phyloP scores from a whole-genome alignment of 2,888 invertebrate species.

The Strigamia crassipes region DNA sequence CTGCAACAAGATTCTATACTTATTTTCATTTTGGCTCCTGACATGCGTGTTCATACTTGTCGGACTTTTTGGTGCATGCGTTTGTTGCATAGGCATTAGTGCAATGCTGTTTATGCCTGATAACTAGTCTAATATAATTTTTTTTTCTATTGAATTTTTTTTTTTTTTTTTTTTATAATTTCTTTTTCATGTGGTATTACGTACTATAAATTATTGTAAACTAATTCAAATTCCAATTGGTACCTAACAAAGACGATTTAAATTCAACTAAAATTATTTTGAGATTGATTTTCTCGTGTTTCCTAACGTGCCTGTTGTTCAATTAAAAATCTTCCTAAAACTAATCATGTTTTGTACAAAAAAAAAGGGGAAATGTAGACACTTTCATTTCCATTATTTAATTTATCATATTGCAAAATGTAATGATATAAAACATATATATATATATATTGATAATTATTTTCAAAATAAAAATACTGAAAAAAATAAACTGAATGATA shows the following conservation, averaged over 20 bases:
- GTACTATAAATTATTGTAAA: neutral
- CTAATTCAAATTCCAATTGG: neutral
- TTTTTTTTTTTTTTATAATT: neutral
- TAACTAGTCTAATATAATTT: neutral
- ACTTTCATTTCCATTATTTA: slow-evolving; percentile 7
- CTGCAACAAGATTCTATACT: slow-evolving; percentile 70
- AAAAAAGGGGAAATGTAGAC: neutral
- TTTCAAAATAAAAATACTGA: neutral
- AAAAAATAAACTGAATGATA: neutral
- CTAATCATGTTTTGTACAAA: neutral
- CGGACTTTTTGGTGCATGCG: slow-evolving; percentile 63
- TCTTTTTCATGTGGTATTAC: neutral
- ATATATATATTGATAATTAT: neutral
- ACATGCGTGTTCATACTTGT: slow-evolving; percentile 68
- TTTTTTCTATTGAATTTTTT: neutral
- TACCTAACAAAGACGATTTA: neutral
- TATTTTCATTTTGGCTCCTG: slow-evolving; percentile 73
- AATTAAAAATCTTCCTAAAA: slow-evolving; percentile 1
- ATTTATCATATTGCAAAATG: neutral
- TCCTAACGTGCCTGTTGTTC: slow-evolving; percentile 5
- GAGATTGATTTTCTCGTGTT: neutral
- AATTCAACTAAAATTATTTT: neutral
- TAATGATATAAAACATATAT: neutral
- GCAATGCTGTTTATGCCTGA: slow-evolving; percentile 60
- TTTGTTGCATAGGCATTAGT: slow-evolving; percentile 65